phyloP scores from a whole-genome alignment of 2,888 invertebrate genomes.

The Amiota communis region DNA sequence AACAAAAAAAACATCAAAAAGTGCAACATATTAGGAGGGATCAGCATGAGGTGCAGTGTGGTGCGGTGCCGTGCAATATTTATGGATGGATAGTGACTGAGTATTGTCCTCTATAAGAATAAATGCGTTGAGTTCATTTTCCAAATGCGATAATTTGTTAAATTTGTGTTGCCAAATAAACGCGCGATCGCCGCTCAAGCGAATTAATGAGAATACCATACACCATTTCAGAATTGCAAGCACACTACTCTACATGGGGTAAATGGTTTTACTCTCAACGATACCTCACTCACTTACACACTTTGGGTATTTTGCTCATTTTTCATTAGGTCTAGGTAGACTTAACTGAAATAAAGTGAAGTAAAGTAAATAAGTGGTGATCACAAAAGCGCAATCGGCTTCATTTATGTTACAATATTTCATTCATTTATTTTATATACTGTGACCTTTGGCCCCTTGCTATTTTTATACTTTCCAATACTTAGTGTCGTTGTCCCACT shows the following conservation, averaged over 20 bases:
- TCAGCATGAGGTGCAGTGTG: background rate
- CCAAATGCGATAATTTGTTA: conserved; percentile 23
- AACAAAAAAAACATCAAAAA: background rate
- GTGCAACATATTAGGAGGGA: conserved; percentile 2
- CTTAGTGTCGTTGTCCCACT: too few species aligned
- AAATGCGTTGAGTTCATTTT: background rate
- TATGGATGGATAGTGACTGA: background rate
- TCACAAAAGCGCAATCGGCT: conserved; percentile 17
- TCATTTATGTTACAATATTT: background rate
- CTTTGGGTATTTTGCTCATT: background rate
- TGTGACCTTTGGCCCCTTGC: conserved; percentile 6
- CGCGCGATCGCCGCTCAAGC: background rate
- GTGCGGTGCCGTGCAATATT: background rate
- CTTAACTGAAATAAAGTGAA: background rate
- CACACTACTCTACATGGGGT: conserved; percentile 18
- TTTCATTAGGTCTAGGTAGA: background rate
- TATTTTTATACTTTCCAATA: background rate
- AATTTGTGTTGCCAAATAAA: conserved; percentile 15
- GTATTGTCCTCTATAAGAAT: background rate
- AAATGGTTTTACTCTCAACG: too few species aligned
- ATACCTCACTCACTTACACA: too few species aligned
- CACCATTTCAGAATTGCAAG: background rate
- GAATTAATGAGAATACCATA: too few species aligned
- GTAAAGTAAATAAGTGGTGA: too few species aligned
- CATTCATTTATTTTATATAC: conserved; percentile 3